Base-by-base conservation (phyloP, 2,888 invertebrate species). In the Drosophila neotestacea region DNA sequence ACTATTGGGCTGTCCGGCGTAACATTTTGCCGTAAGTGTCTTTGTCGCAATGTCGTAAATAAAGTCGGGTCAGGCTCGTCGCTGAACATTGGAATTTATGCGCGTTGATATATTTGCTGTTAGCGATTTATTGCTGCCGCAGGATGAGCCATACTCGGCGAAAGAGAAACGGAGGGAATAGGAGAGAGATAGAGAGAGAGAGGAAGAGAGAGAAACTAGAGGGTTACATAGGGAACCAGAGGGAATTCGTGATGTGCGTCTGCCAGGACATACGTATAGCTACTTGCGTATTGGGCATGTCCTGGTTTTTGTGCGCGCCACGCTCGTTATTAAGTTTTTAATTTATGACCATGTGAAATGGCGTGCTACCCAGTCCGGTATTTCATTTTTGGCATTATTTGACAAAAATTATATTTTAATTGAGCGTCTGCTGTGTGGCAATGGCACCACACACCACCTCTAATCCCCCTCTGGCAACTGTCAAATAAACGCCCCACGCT, bases 61-160 rank as follows among this genome's bases (percentile, higher is more conserved):
- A 86, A 86, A 86, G 88, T 84, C 88, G 82, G 84, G 88, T 81
- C 81, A 79, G 72, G 67, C 75, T 78, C 85, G 71, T 81, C 84
- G 84, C 85, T 64, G 78, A 77, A 79, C 79, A 85, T 79, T 91
- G 91, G 91, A 85, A 91, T 91, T 91, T 91, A 88, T 89, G 79
- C 84, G 85, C 90, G 82, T 83, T 91, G 91, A 91, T 91, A 91
- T 91, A 91, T 91, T 91, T 90, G 91, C 90, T 90, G 86, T 84
- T 85, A 85, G 88, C 90, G 90, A 91, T 91, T 91, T 91, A 91
- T 91, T 90, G 90, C 91, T 90, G 84, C 88, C 89, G 91, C 89
- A 90, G 82, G 74, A 77, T 78, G 78, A 77, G 72, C 86, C 62
- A 54, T 47, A 61, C 56, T 44, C 46, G 58, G 39, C 46, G n/a